Evolutionary conservation across 1,140 invertebrate genomes (phyloP), one percentile per base, ranked within the genome.

Genomic region (Chlorops oryzae): DNA sequence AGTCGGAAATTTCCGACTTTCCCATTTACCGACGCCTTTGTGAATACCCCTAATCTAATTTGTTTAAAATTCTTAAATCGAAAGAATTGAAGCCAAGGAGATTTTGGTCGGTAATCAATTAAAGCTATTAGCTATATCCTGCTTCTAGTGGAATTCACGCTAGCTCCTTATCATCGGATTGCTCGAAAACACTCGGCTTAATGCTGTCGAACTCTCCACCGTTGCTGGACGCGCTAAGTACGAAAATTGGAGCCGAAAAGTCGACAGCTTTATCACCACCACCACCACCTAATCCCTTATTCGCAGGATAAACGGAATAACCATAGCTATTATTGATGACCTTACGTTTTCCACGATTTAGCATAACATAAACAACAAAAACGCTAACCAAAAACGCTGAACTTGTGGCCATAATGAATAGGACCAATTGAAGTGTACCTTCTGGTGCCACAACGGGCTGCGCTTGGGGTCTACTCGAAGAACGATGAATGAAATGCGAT

Each of bases 351-450:
- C 63, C 63, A 1, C 66, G 52, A 17, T 72, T 72, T 2, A 72
- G 48, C 70, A 72, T 72, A 3, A 72, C 57, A 32, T 68, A 72
- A 17, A 72, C 65, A 1, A 72, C 60, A 41, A 70, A 67, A 6
- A 72, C 57, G 50, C 70, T 72, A 51, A 72, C 63, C 27, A 72
- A 54, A 27, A 72, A 70, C 10, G 70, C 69, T 5, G 69, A 70
- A 24, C 69, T 61, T 27, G 66, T 72, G 49, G 66, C 70, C 55
- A 68, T 58, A 10, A 72, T 65, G 25, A 72, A 72, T 23, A 72
- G 57, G 25, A 65, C 64, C 55, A 68, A 42, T 21, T 72, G 70
- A 1, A 72, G 62, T 23, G 63, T 69, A 17, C 65, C 60, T 22
- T 63, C 63, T 18, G 57, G 56, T 3, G 65, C 53, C 1, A 62